phyloP scores from a whole-genome alignment of 64 coral and sea anemone genomes.

The Orbicella faveolata region DNA sequence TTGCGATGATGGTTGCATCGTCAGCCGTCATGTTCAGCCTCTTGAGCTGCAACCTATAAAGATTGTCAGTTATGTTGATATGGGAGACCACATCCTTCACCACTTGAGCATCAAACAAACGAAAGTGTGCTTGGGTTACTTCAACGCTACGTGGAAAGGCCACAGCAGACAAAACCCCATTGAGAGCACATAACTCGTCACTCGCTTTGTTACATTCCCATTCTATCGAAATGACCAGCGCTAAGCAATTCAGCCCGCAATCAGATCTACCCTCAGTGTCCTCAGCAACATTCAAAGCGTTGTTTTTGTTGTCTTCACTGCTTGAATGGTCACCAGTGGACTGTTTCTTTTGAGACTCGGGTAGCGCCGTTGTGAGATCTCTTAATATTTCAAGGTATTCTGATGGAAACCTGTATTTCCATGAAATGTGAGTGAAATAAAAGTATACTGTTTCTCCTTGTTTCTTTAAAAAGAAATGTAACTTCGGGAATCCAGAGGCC shows the following conservation, averaged over 20 bases:
- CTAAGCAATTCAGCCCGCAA: neutral
- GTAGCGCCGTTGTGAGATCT: neutral
- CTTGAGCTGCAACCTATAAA: neutral
- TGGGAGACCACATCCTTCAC: neutral
- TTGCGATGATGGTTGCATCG: neutral
- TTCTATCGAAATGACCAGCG: neutral
- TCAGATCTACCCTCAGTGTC: neutral
- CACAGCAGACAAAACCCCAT: neutral
- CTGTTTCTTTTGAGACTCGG: neutral
- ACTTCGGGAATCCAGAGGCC: neutral
- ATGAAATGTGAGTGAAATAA: neutral
- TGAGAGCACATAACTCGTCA: neutral
- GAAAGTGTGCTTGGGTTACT: neutral
- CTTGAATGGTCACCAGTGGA: neutral
- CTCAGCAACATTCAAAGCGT: neutral
- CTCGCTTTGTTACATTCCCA: neutral
- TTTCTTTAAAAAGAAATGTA: slow-evolving; percentile 5
- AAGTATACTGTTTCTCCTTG: neutral
- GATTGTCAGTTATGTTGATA: neutral
- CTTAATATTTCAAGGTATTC: neutral
- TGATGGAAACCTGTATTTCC: neutral
- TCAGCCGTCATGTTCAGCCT: neutral
- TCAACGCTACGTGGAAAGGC: neutral
- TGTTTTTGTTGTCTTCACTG: neutral
- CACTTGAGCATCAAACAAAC: neutral